These are phyloP conservation scores for Chlorops oryzae DNA, from an alignment of 1,140 invertebrate species.

Conservation along the genomic window DNA sequence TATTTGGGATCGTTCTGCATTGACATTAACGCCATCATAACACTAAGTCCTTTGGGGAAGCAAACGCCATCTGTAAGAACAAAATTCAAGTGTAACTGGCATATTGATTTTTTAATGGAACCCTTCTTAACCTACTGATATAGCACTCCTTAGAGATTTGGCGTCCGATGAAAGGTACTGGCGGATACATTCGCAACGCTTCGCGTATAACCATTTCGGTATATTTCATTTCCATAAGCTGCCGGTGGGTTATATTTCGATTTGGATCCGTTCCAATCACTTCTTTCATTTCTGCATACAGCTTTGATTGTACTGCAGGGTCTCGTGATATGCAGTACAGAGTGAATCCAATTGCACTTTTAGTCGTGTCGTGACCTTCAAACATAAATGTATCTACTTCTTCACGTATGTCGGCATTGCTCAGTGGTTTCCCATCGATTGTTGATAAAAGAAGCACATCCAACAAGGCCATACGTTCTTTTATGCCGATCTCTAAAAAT, in stretches of 20 bases:
- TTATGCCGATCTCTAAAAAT: conserved; percentile 30
- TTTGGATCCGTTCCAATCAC: conserved; percentile 47
- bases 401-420: conserved; percentile 58
- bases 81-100: neutral
- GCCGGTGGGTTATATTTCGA: conserved; percentile 33
- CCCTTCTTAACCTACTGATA: conserved; percentile 1
- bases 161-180: conserved; percentile 51
- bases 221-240: conserved; percentile 50
- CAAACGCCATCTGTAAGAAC: conserved; percentile 8
- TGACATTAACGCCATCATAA: conserved; percentile 3
- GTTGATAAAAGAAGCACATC: conserved; percentile 63
- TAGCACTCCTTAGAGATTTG: conserved; percentile 36
- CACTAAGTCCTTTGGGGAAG: conserved; percentile 5
- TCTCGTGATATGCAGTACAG: conserved; percentile 15
- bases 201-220: conserved; percentile 52
- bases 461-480: conserved; percentile 63
- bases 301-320: conserved; percentile 47
- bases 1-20: conserved; percentile 7
- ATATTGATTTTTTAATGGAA: too few relatives aligned
- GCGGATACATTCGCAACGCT: conserved; percentile 49
- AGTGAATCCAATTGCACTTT: conserved; percentile 8
- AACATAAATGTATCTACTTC: conserved; percentile 71
- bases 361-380: conserved; percentile 49
- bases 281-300: conserved; percentile 53
- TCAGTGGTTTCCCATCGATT: conserved; percentile 52